Evolutionary conservation across 2,888 invertebrate genomes (phyloP).

Genomic region (Drosophila borborema): DNA sequence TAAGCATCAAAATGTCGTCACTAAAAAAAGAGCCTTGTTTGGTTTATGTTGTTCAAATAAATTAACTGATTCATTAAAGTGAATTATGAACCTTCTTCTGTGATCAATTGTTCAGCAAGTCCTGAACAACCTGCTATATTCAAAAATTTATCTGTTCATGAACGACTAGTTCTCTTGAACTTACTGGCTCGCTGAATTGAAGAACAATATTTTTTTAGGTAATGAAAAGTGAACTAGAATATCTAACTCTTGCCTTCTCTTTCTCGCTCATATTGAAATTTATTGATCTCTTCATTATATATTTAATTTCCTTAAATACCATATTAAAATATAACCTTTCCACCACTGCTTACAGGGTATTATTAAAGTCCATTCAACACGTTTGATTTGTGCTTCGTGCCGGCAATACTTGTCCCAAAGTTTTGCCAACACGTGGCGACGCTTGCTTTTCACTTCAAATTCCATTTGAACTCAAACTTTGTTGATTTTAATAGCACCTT

Average conservation of each 20-base stretch:
- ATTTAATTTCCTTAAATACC: no score
- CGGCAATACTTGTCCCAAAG: slow-evolving; percentile 24
- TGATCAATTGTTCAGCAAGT: neutral
- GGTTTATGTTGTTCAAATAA: no score
- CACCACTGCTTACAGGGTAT: slow-evolving; percentile 1
- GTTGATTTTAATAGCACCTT: slow-evolving; percentile 1
- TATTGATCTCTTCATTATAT: no score
- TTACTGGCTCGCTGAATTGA: no score
- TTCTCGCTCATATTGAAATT: neutral
- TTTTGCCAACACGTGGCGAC: slow-evolving; percentile 10
- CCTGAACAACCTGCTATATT: neutral
- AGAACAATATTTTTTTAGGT: neutral
- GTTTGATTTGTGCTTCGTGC: neutral
- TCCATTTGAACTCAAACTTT: slow-evolving; percentile 1
- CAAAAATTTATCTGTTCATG: no score
- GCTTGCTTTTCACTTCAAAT: slow-evolving; percentile 14
- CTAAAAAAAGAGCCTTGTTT: neutral
- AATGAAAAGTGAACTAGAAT: neutral
- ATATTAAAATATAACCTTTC: neutral
- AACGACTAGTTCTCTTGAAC: no score
- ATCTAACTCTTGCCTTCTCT: neutral
- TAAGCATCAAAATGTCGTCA: neutral
- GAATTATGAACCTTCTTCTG: neutral
- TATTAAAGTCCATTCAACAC: neutral
- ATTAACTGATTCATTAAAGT: neutral